phyloP scores from a whole-genome alignment of 2,797 vertebrate species.

The Danio choprae region DNA sequence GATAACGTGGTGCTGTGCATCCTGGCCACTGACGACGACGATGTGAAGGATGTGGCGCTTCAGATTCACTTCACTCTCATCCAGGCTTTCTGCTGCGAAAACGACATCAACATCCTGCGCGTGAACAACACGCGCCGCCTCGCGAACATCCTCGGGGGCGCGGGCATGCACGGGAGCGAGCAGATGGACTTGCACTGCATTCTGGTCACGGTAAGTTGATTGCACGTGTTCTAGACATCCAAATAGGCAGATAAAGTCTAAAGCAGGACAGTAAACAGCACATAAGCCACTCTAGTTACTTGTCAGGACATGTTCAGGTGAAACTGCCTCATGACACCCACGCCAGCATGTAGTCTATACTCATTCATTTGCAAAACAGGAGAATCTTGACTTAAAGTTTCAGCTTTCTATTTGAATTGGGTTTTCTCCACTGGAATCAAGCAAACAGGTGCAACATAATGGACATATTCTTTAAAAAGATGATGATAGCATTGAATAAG shows the following conservation, averaged over 20 bases:
- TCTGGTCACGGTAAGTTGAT: conserved; percentile 87
- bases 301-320: conserved; percentile 65
- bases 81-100: conserved; percentile 95
- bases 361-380: conserved; percentile 15
- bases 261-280: background rate
- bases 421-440: background rate
- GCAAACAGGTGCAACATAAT: background rate
- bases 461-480: background rate
- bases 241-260: background rate
- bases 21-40: conserved; percentile 89
- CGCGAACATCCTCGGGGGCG: conserved; percentile 82
- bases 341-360: background rate
- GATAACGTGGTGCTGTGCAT: conserved; percentile 93
- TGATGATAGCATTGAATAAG: background rate
- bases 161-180: conserved; percentile 76
- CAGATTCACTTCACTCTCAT: conserved; percentile 98
- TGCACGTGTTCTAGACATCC: background rate
- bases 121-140: conserved; percentile 89
- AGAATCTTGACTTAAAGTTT: background rate
- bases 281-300: conserved; percentile 26
- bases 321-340: background rate
- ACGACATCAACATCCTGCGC: conserved; percentile 93
- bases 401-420: background rate
- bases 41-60: conserved; percentile 89
- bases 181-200: conserved; percentile 92